A percentile compares a stretch with the other conserved stretches of the same genome.
Evolutionary conservation across 2,888 invertebrate genomes (phyloP).

Genomic region (Psylliodes chrysocephalus): DNA sequence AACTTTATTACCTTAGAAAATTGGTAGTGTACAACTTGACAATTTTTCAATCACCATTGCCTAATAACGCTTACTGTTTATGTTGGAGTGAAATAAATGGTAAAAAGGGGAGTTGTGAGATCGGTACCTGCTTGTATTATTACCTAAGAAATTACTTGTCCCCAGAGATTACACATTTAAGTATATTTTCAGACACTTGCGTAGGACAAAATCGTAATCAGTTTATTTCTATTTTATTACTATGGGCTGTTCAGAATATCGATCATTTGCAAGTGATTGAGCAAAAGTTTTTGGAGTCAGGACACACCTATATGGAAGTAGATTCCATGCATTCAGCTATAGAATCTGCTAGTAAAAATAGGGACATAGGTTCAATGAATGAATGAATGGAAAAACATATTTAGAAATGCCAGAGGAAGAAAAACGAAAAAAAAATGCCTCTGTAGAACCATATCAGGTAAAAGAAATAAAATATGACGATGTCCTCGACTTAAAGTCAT

Average conservation of each 20-base stretch:
- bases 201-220: neutral
- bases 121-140: neutral
- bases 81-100: neutral
- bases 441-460: neutral
- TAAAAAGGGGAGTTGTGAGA: neutral
- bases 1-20: neutral
- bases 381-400: conserved; percentile 19
- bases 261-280: neutral
- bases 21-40: neutral
- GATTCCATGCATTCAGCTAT: too few species aligned
- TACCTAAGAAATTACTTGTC: neutral
- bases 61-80: neutral
- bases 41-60: neutral
- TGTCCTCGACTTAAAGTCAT: neutral
- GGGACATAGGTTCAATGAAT: too few species aligned
- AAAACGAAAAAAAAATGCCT: neutral
- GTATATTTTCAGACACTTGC: neutral
- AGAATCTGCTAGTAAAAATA: too few species aligned
- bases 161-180: too few species aligned
- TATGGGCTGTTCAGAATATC: neutral
- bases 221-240: neutral
- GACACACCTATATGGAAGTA: too few species aligned
- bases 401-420: conserved; percentile 25
- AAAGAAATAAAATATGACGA: neutral
- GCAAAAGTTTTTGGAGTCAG: neutral